A percentile compares a stretch with the other conserved stretches of the same genome.
phyloP scores from a whole-genome alignment of 2,797 vertebrate species.

The Triplophysa yarkandensis region DNA sequence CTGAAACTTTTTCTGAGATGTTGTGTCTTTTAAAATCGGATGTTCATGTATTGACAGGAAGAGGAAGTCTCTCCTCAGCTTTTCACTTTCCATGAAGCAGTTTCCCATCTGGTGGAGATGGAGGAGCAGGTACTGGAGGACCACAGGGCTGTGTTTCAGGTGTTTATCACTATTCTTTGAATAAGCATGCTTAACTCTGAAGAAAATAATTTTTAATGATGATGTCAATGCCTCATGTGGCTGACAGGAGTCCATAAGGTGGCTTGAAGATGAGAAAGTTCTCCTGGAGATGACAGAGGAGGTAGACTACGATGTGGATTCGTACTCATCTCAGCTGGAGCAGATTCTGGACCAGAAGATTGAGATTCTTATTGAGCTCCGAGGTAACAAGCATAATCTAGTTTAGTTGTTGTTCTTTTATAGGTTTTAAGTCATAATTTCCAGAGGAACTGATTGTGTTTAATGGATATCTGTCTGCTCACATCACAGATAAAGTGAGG shows the following conservation, averaged over 20 bases:
- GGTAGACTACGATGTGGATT: conserved; percentile 96
- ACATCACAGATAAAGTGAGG: conserved; percentile 93
- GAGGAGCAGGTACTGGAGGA: conserved; percentile 97
- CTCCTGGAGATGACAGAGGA: conserved; percentile 97
- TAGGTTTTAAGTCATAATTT: not conserved
- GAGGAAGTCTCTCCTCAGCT: conserved; percentile 97
- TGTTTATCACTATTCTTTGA: conserved; percentile 62
- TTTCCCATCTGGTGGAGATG: conserved; percentile 98
- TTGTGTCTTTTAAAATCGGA: not conserved
- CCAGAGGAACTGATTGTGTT: not conserved
- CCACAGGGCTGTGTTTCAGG: conserved; percentile 95
- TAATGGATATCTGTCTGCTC: conserved; percentile 22
- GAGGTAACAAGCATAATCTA: conserved; percentile 74
- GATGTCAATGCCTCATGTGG: not conserved
- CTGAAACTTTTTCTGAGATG: not conserved
- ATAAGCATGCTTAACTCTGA: not conserved
- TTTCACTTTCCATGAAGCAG: conserved; percentile 95
- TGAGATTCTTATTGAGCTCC: conserved; percentile 90
- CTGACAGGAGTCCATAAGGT: conserved; percentile 90
- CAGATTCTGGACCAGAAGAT: conserved; percentile 97
- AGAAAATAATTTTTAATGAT: not conserved
- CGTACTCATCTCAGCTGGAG: conserved; percentile 93
- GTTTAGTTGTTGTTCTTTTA: conserved; percentile 41
- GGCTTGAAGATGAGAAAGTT: conserved; percentile 94
- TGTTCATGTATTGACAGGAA: conserved; percentile 75